These are phyloP conservation scores for Paramormyrops kingsleyae DNA, from an alignment of 2,113 vertebrate genomes.

Conservation along the genomic window DNA sequence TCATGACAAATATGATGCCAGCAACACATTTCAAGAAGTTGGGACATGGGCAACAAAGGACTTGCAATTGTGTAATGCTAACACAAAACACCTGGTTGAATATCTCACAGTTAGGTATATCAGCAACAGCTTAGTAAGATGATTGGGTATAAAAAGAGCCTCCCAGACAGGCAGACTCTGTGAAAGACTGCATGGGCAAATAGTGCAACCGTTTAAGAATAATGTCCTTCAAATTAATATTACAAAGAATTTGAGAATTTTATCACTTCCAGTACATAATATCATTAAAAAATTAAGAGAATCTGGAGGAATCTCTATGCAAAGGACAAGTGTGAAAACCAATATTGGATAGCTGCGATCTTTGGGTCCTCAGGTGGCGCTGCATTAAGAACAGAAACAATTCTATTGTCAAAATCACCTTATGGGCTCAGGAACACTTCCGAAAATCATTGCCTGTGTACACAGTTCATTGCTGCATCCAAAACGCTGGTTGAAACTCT, in stretches of 20 bases:
- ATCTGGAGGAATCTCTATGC: not conserved
- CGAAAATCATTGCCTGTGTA: too few species aligned
- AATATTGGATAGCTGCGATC: too few species aligned
- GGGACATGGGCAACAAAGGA: not conserved
- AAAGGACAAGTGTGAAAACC: too few species aligned
- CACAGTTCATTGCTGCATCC: too few species aligned
- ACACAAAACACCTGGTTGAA: not conserved
- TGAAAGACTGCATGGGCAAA: not conserved
- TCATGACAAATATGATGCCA: not conserved
- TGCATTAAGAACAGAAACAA: too few species aligned
- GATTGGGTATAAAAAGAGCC: not conserved
- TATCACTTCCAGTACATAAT: not conserved
- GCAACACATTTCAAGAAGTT: not conserved
- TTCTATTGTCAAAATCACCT: not conserved
- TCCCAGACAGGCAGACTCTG: not conserved
- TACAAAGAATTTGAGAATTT: not conserved
- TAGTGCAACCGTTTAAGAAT: not conserved
- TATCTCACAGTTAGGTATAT: not conserved
- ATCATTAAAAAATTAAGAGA: not conserved
- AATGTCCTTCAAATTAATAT: too few species aligned
- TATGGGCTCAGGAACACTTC: not conserved
- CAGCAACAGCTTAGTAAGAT: not conserved
- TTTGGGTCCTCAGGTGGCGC: too few species aligned
- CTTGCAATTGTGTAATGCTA: not conserved
- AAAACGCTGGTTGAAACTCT: not conserved